Evolutionary conservation across 2,113 vertebrate genomes (phyloP), one percentile per base, ranked within the genome.

Genomic region (Atherinomorus stipes): DNA sequence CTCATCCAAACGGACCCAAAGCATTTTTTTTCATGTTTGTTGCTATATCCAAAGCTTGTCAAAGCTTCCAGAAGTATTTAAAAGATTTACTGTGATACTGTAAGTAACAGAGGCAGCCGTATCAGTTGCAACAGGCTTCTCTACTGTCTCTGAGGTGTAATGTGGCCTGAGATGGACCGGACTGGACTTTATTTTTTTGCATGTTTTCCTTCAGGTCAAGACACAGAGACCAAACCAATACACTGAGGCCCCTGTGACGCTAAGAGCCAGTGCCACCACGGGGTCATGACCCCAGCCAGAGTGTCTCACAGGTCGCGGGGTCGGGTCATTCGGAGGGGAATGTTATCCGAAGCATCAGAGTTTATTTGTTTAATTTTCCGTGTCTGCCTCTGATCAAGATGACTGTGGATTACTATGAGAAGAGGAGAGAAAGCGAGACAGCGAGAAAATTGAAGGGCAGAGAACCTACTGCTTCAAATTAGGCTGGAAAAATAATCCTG

Each of bases 351-450:
- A 84, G 90, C 76, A 82, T 84, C 83, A 74, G 64, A 87, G 88
- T 89, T 94, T 94, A 93, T 94, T 94, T 92, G 90, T 93, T 90
- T 93, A 91, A 94, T 94, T 92, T 93, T 85, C 64, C 78, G 40
- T 84, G 89, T 92, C 87, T 85, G 84, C 89, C 82, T 85, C 86
- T 85, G 90, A 88, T 88, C 78, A 66, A 89, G 90, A 91, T 90
- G 88, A 87, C 81, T 22, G 70, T 3, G 78, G 90, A 91, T 90
- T 88, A 89, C 71, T 18, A 40, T 23, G 44, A 78, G 78, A 83
- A 69, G 63, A 74, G 72, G 40, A 64, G 50, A 63, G 76, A 45
- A 75, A 42, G 74, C 45, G 50, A 57, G 74, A 26, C 40, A 5
- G 44, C 22, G 78, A 40, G 66, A 74, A 68, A 56, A 64, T 18